Percentiles rank a stretch among this genome's conserved stretches.
Evolutionary conservation across 2,888 invertebrate genomes (phyloP).

Genomic region (Andrena chrysosceles): DNA sequence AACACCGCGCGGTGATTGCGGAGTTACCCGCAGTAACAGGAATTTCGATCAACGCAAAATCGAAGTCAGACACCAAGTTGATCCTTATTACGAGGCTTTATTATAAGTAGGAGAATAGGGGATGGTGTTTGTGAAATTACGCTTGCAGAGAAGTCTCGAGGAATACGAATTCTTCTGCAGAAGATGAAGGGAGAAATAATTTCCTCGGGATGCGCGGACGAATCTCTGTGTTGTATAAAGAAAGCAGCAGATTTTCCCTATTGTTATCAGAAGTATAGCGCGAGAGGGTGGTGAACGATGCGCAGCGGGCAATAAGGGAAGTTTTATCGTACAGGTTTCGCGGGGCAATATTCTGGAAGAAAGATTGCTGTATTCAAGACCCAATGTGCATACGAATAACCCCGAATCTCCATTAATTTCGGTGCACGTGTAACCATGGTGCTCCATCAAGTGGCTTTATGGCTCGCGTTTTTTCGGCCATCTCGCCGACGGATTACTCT

Average conservation of each 20-base stretch:
- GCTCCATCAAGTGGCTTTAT: constrained; percentile 19
- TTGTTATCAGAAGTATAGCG: neutral
- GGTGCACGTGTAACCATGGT: neutral
- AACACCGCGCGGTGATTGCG: neutral
- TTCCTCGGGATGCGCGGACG: no score
- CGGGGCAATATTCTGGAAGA: neutral
- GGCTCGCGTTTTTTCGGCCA: neutral
- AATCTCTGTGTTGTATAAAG: neutral
- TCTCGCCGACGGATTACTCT: neutral
- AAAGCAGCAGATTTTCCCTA: neutral
- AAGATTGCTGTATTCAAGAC: constrained; percentile 22
- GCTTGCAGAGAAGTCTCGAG: no score
- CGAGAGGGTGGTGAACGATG: constrained; percentile 18
- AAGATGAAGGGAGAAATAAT: no score
- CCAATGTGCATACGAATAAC: constrained; percentile 4
- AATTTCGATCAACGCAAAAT: no score
- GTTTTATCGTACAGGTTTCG: constrained; percentile 37
- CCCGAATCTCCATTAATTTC: constrained; percentile 24
- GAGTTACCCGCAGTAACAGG: neutral
- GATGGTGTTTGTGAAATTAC: no score
- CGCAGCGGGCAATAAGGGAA: constrained; percentile 25
- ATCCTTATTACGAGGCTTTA: no score
- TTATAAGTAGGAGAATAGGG: no score
- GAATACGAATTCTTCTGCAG: no score
- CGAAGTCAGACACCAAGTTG: no score